These are phyloP conservation scores for Noctilio leporinus DNA, from an alignment of 2,113 vertebrate genomes.

Conservation along the genomic window DNA sequence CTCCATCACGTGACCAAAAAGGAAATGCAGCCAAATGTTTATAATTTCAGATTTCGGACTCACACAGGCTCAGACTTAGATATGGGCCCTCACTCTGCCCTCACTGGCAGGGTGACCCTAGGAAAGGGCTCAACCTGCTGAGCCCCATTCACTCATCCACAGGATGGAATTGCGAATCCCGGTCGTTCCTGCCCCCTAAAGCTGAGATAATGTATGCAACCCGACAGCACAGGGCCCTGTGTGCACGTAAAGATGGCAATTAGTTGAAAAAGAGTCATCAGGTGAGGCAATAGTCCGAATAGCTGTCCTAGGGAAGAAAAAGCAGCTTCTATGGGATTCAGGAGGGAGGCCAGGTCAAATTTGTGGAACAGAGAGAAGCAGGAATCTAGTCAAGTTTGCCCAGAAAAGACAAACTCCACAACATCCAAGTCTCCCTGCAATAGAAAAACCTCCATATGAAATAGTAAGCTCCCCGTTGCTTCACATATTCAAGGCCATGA, in stretches of 20 bases:
- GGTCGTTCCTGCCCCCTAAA: fast-evolving
- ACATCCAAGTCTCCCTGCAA: too few species aligned
- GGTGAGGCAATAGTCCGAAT: background rate
- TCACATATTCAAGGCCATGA: background rate
- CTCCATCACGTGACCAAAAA: background rate
- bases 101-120: background rate
- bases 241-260: fast-evolving
- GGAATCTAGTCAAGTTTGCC: background rate
- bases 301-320: too few species aligned
- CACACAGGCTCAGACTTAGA: background rate
- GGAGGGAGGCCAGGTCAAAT: too few species aligned
- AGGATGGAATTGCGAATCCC: background rate
- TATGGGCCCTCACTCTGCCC: background rate
- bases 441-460: fast-evolving
- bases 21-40: background rate
- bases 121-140: background rate
- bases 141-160: fast-evolving
- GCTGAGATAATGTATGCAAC: fast-evolving
- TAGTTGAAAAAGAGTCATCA: background rate
- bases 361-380: background rate
- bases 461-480: background rate
- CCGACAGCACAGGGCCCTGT: background rate
- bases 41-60: background rate
- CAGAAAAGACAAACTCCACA: background rate
- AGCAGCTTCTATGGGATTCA: too few species aligned